A percentile compares a stretch with the other conserved stretches of the same genome.
These are phyloP conservation scores for Lasioglossum baleicum DNA, from an alignment of 1,140 invertebrate species.

Conservation along the genomic window DNA sequence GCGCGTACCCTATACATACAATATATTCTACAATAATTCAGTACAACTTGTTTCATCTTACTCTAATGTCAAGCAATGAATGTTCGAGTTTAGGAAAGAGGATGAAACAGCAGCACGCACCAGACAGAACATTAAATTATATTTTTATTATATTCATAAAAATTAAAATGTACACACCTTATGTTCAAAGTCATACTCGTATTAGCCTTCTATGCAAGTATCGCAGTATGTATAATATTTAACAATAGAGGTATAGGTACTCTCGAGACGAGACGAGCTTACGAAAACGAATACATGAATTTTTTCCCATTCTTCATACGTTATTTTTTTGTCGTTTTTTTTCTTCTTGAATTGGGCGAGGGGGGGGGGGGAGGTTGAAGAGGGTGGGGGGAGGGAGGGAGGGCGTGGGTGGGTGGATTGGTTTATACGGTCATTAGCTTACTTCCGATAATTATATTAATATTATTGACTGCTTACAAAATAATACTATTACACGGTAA, in stretches of 20 bases:
- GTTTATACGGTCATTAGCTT: slow-evolving; percentile 53
- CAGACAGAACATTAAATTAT: slow-evolving; percentile 65
- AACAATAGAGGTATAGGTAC: slow-evolving; percentile 64
- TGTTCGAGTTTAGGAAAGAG: too few relatives aligned
- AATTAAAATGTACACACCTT: slow-evolving; percentile 68
- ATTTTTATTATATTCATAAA: slow-evolving; percentile 68
- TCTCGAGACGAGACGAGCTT: slow-evolving; percentile 56
- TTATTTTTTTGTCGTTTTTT: not conserved
- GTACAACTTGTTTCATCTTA: too few relatives aligned
- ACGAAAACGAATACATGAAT: slow-evolving; percentile 60
- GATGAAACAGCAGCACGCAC: not conserved
- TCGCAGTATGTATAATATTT: slow-evolving; percentile 63
- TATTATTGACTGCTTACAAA: slow-evolving; percentile 68
- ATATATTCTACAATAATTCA: too few relatives aligned
- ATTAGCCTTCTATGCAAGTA: slow-evolving; percentile 57
- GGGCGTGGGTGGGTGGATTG: not conserved
- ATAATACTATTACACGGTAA: slow-evolving; percentile 64
- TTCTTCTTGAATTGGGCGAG: not conserved
- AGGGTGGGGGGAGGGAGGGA: too few relatives aligned
- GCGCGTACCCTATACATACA: too few relatives aligned
- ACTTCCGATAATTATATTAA: slow-evolving; percentile 52
- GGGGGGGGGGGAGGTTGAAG: not conserved
- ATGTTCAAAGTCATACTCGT: slow-evolving; percentile 59
- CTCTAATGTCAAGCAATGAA: too few relatives aligned
- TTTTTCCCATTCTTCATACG: slow-evolving; percentile 7